Conservation (phyloP, 2,113 vertebrate species). For the Lepidothrix coronata region DNA sequence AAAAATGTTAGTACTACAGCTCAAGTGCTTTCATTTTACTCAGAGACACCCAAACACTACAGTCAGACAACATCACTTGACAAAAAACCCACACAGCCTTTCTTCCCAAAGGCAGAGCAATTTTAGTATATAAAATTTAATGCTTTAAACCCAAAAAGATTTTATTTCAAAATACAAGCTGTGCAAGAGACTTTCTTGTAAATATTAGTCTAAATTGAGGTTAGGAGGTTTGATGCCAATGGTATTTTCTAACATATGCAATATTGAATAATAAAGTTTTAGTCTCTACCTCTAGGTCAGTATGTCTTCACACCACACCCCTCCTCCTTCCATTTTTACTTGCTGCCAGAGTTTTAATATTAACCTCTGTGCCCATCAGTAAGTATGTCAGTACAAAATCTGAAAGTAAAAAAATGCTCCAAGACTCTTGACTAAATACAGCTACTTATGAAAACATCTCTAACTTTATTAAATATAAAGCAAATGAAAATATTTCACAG, state of each 20-base stretch:
- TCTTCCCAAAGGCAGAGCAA: not conserved
- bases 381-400: not conserved
- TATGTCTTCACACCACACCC: not conserved
- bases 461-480: not conserved
- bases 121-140: not conserved
- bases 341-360: not conserved
- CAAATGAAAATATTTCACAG: not conserved
- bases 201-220: not conserved
- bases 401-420: not conserved
- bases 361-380: not conserved
- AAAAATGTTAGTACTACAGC: not conserved
- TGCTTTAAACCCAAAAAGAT: not conserved
- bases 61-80: not conserved
- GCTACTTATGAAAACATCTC: not conserved
- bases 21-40: not conserved
- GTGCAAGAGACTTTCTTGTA: not conserved
- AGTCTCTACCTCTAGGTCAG: not conserved
- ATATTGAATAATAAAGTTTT: not conserved
- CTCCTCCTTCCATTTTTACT: not conserved
- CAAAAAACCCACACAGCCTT: fast-evolving
- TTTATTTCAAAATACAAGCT: not conserved
- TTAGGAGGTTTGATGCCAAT: not conserved
- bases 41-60: not conserved
- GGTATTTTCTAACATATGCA: not conserved
- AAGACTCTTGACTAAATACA: not conserved